phyloP scores from a whole-genome alignment of 2,797 vertebrate species.

The Centroberyx gerrardi region DNA sequence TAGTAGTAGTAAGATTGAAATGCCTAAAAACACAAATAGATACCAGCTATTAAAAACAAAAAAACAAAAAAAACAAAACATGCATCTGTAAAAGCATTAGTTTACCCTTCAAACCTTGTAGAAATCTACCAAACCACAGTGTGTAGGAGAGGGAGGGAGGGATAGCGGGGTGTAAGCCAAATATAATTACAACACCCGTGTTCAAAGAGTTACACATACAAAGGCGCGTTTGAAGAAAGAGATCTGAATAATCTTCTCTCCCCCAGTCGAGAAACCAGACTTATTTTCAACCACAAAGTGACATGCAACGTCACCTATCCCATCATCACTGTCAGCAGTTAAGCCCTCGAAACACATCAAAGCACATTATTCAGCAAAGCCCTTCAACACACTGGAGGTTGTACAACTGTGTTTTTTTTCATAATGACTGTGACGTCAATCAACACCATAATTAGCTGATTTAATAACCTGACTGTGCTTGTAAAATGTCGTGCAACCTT shows the following conservation, averaged over 20 bases:
- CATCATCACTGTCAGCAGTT: conserved; percentile 85
- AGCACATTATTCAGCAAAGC: conserved; percentile 48
- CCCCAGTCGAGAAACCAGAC: conserved; percentile 77
- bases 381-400: conserved; percentile 16
- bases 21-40: conserved; percentile 97
- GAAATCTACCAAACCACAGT: conserved; percentile 90
- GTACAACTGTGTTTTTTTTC: background rate
- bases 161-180: conserved; percentile 53
- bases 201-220: conserved; percentile 82
- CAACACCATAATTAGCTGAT: background rate
- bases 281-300: conserved; percentile 77
- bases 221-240: conserved; percentile 80
- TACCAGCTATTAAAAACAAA: conserved; percentile 98
- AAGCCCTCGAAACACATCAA: conserved; percentile 82
- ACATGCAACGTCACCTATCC: conserved; percentile 78
- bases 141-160: conserved; percentile 70
- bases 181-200: conserved; percentile 84
- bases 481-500: background rate
- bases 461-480: conserved; percentile 32
- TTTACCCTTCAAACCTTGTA: conserved; percentile 87
- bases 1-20: conserved; percentile 92
- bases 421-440: background rate
- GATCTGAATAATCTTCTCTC: conserved; percentile 85
- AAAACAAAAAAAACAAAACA: conserved; percentile 88
- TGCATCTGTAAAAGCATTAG: conserved; percentile 91